Conservation (phyloP, 2,888 invertebrate genomes). For the Eupithecia subumbrata region DNA sequence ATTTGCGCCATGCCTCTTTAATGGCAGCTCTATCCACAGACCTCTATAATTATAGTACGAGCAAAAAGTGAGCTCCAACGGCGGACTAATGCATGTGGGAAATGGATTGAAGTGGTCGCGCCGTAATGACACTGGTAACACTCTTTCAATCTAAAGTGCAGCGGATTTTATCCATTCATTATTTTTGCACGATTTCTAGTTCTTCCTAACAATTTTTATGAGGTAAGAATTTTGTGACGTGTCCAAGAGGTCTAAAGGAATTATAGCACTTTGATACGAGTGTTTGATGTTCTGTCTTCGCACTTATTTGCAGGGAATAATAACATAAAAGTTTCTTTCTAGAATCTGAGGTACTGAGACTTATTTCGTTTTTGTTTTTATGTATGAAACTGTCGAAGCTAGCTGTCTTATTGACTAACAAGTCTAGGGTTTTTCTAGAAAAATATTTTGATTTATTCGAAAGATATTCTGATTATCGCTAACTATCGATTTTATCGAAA, state of each 20-base stretch:
- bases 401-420: not conserved
- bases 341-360: no score
- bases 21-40: not conserved
- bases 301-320: no score
- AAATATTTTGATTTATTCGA: not conserved
- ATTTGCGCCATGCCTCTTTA: not conserved
- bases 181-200: not conserved
- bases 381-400: not conserved
- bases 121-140: conserved; percentile 9
- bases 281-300: no score
- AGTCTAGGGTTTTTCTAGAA: not conserved
- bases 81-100: conserved; percentile 32
- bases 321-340: not conserved
- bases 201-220: not conserved
- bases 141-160: not conserved
- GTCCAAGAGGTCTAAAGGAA: no score
- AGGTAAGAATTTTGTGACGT: no score
- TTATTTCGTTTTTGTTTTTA: no score
- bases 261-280: no score
- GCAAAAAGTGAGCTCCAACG: conserved; percentile 2
- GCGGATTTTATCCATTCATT: not conserved
- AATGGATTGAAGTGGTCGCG: conserved; percentile 22
- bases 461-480: no score
- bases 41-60: not conserved
- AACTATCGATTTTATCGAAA: not conserved